Evolutionary conservation across 2,888 invertebrate species (phyloP).

Genomic region (Tachina grossa): DNA sequence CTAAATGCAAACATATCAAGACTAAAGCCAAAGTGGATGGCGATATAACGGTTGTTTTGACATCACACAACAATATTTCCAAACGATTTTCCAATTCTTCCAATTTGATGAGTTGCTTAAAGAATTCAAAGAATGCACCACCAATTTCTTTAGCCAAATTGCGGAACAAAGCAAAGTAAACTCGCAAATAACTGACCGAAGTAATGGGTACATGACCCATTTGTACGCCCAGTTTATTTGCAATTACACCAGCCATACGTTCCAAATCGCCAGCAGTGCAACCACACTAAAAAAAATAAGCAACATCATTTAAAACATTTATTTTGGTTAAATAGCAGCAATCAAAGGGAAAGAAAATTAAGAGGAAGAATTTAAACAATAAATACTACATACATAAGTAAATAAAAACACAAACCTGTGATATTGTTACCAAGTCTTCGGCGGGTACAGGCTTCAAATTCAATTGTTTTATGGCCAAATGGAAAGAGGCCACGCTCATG

Average conservation of each 20-base stretch:
- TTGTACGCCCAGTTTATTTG: constrained; percentile 88
- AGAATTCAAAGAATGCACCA: constrained; percentile 83
- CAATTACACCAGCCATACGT: constrained; percentile 93
- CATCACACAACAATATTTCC: constrained; percentile 90
- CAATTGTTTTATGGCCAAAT: constrained; percentile 89
- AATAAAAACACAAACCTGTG: constrained; percentile 79
- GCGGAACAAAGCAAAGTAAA: constrained; percentile 86
- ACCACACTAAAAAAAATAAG: constrained; percentile 85
- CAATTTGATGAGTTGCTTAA: constrained; percentile 84
- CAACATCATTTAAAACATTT: neutral
- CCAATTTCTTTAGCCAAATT: constrained; percentile 84
- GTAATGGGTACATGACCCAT: constrained; percentile 85
- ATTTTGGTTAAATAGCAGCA: neutral
- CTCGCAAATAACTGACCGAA: constrained; percentile 87
- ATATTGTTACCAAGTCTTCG: constrained; percentile 87
- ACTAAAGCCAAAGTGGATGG: constrained; percentile 91
- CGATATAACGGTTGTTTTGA: constrained; percentile 88
- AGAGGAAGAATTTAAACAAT: neutral
- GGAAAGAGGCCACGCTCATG: constrained; percentile 93
- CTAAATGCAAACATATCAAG: constrained; percentile 89
- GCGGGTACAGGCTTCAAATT: constrained; percentile 85
- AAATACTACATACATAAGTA: too few species aligned
- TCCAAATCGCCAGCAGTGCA: constrained; percentile 92
- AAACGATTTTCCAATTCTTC: constrained; percentile 87
- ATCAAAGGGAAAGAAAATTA: neutral